A percentile compares a stretch with the other conserved stretches of the same genome.
These are phyloP conservation scores for Plectus sambesii DNA, from an alignment of 1,140 invertebrate genomes.

Conservation along the genomic window DNA sequence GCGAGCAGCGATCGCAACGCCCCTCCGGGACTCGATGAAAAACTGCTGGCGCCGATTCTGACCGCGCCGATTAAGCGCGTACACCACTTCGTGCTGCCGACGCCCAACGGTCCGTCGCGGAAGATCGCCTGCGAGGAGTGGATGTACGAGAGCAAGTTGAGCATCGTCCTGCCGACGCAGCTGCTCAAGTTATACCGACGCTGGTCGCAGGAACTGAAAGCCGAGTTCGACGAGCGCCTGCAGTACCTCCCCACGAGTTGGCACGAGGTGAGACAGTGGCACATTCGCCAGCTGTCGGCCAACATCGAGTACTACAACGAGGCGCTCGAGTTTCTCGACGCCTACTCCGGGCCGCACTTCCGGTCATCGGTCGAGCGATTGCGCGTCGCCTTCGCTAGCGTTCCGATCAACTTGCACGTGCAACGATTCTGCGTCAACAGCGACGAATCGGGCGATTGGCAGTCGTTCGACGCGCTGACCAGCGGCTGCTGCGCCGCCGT, in stretches of 20 bases:
- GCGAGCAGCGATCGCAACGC: too few species aligned
- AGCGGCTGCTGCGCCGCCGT: slow-evolving; percentile 29
- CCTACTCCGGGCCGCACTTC: slow-evolving; percentile 31
- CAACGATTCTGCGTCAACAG: slow-evolving; percentile 26
- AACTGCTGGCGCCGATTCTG: too few species aligned
- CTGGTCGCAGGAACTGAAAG: slow-evolving; percentile 21
- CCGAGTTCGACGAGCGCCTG: slow-evolving; percentile 22
- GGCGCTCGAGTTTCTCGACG: slow-evolving; percentile 29
- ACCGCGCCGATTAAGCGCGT: too few species aligned
- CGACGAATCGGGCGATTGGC: slow-evolving; percentile 9
- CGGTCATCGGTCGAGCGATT: slow-evolving; percentile 32
- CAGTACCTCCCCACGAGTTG: slow-evolving; percentile 17
- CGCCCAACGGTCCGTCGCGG: slow-evolving; percentile 26
- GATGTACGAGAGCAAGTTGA: slow-evolving; percentile 36
- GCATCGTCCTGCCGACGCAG: slow-evolving; percentile 29
- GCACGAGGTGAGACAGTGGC: slow-evolving; percentile 36
- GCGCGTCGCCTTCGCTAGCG: slow-evolving; percentile 27
- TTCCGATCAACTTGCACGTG: slow-evolving; percentile 37
- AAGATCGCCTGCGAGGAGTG: slow-evolving; percentile 28
- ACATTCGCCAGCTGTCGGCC: neutral
- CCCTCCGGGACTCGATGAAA: too few species aligned
- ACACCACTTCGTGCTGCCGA: too few species aligned
- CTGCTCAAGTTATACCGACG: slow-evolving; percentile 26
- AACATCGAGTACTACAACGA: slow-evolving; percentile 23
- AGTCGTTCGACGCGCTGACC: slow-evolving; percentile 35